Conservation (phyloP, 2,113 vertebrate genomes). For the Chrysochloris asiatica region DNA sequence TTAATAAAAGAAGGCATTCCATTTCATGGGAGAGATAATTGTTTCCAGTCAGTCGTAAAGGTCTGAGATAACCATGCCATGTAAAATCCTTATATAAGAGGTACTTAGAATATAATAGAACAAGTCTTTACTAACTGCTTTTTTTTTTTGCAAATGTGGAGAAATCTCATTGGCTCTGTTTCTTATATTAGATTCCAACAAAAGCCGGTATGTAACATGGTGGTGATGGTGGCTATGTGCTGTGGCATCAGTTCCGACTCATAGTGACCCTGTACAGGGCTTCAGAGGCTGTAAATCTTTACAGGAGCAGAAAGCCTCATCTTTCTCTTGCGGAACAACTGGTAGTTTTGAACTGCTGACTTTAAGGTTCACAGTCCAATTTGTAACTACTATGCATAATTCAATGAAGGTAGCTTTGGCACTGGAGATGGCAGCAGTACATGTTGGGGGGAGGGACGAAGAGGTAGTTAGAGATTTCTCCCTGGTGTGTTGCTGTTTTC, state of each 20-base stretch:
- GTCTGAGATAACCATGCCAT: background rate
- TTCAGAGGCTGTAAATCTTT: too few species aligned
- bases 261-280: too few species aligned
- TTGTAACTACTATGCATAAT: accelerated
- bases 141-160: background rate
- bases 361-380: too few species aligned
- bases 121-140: background rate
- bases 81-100: background rate
- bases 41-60: background rate
- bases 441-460: accelerated
- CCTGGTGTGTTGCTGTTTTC: background rate
- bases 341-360: too few species aligned
- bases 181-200: background rate
- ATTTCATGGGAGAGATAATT: background rate
- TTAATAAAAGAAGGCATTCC: background rate
- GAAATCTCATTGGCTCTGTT: accelerated
- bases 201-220: accelerated
- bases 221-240: too few species aligned
- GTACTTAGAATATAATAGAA: background rate
- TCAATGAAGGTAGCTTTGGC: too few species aligned
- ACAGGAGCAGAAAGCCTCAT: too few species aligned
- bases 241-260: too few species aligned
- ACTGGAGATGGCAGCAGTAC: accelerated
- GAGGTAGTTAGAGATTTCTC: background rate
- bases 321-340: too few species aligned